phyloP scores from a whole-genome alignment of 2,113 vertebrate species.

The Barnardius zonarius region DNA sequence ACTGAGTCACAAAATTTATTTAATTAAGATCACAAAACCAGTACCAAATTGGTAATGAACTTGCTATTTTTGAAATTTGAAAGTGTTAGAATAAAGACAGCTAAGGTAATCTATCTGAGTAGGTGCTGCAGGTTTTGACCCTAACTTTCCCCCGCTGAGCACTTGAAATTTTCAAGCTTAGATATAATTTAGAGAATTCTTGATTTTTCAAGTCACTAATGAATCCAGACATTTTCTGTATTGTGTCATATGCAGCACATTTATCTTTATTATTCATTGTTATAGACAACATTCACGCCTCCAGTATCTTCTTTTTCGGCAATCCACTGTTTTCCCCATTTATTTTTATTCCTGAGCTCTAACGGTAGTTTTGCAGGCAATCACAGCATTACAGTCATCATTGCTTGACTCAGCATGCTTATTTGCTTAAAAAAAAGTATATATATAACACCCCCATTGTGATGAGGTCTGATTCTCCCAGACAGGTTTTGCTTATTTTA shows the following conservation, averaged over 20 bases:
- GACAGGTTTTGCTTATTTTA: neutral
- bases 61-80: neutral
- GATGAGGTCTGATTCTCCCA: neutral
- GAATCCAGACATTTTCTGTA: neutral
- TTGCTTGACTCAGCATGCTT: neutral
- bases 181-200: neutral
- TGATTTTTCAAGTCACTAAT: neutral
- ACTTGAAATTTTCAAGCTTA: neutral
- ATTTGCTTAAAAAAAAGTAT: neutral
- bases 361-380: neutral
- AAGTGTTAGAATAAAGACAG: neutral
- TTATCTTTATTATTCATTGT: neutral
- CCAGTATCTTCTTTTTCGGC: neutral
- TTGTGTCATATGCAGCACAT: neutral
- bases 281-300: neutral
- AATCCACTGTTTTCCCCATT: neutral
- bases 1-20: neutral
- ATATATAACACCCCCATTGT: neutral
- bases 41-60: neutral
- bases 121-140: neutral
- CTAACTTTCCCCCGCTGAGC: neutral
- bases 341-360: neutral
- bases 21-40: neutral
- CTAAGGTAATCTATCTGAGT: neutral
- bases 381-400: neutral